These are phyloP conservation scores for Glaucopsyche alexis DNA, from an alignment of 2,888 invertebrate genomes.

Conservation along the genomic window DNA sequence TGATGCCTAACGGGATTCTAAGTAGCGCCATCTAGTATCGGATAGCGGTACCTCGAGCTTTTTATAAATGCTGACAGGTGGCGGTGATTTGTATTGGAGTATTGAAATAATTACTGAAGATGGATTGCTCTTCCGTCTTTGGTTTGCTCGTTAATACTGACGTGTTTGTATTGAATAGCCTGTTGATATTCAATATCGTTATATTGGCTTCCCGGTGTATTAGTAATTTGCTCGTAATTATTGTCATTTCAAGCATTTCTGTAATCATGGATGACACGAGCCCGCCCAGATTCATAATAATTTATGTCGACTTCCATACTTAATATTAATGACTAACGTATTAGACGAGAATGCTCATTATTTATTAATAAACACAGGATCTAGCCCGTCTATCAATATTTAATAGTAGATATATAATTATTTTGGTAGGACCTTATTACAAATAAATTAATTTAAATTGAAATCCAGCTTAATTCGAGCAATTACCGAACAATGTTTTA, in stretches of 20 bases:
- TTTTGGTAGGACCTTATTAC: neutral
- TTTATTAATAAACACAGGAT: neutral
- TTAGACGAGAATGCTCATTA: neutral
- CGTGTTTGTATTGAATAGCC: slow-evolving; percentile 2
- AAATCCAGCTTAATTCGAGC: too few species aligned
- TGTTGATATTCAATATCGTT: slow-evolving; percentile 13
- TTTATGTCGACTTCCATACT: slow-evolving; percentile 8
- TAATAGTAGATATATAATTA: slow-evolving; percentile 5
- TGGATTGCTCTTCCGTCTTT: slow-evolving; percentile 21
- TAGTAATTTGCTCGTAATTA: slow-evolving; percentile 17
- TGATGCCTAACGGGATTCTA: slow-evolving; percentile 54
- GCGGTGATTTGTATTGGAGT: slow-evolving; percentile 37
- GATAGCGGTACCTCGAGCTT: slow-evolving; percentile 66
- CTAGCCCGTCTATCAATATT: neutral
- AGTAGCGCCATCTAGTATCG: slow-evolving; percentile 68
- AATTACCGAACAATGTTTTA: too few species aligned
- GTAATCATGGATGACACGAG: neutral
- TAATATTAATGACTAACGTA: neutral
- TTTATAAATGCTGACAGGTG: slow-evolving; percentile 57
- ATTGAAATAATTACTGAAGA: slow-evolving; percentile 20
- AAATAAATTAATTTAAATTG: too few species aligned
- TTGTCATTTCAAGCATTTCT: slow-evolving; percentile 6
- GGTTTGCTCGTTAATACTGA: slow-evolving; percentile 2
- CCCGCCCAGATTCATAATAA: slow-evolving; percentile 12
- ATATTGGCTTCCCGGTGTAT: slow-evolving; percentile 8